A percentile compares a stretch with the other conserved stretches of the same genome.
These are phyloP conservation scores for Turnix velox DNA, from an alignment of 2,113 vertebrate genomes.

Conservation along the genomic window DNA sequence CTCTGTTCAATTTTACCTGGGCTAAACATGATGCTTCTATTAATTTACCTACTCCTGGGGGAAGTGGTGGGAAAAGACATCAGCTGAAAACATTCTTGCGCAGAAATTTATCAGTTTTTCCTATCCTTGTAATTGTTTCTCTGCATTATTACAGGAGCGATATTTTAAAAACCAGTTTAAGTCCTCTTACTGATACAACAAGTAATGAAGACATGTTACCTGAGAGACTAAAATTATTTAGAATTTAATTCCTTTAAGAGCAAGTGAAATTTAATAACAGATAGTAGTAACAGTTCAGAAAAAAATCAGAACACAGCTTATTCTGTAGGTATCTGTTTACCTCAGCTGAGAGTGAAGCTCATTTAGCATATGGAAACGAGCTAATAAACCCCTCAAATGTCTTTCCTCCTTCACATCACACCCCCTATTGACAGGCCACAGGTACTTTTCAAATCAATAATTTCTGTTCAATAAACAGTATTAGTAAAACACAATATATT, in stretches of 20 bases:
- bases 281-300: neutral
- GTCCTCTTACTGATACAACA: neutral
- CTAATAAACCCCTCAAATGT: neutral
- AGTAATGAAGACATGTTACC: neutral
- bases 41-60: neutral
- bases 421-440: slow-evolving; percentile 48
- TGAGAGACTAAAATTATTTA: neutral
- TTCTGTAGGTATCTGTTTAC: neutral
- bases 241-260: neutral
- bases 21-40: slow-evolving; percentile 18
- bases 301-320: neutral
- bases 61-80: neutral
- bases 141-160: neutral
- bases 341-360: neutral
- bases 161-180: neutral
- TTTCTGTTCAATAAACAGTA: neutral
- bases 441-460: slow-evolving; percentile 45
- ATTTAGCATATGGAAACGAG: neutral
- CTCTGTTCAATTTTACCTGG: slow-evolving; percentile 11
- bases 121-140: neutral
- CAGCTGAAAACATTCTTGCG: neutral
- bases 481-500: neutral
- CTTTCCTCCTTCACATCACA: slow-evolving; percentile 40
- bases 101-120: neutral
- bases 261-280: neutral